phyloP scores from a whole-genome alignment of 1,140 invertebrate genomes.

The Papilio aristodemus region DNA sequence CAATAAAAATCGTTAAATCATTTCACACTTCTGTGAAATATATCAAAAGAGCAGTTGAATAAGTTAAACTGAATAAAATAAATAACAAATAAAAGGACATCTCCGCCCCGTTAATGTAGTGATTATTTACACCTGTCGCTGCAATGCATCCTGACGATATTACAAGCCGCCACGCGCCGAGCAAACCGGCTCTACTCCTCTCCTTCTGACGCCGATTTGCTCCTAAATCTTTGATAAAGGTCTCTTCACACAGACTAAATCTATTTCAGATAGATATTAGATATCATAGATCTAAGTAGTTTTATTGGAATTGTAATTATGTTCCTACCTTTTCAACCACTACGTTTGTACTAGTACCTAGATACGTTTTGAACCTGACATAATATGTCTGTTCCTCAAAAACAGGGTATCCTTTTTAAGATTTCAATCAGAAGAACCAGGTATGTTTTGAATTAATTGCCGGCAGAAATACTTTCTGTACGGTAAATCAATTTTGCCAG shows the following conservation, averaged over 20 bases:
- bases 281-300: neutral
- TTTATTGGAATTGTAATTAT: too few species aligned
- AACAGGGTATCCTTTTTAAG: too few species aligned
- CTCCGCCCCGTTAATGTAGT: conserved; percentile 27
- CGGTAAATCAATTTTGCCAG: too few species aligned
- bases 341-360: too few species aligned
- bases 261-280: neutral
- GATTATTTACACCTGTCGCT: conserved; percentile 34
- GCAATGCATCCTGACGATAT: conserved; percentile 34
- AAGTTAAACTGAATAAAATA: conserved; percentile 30
- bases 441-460: too few species aligned
- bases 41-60: conserved; percentile 22
- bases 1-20: neutral
- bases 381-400: too few species aligned
- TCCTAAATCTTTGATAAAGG: conserved; percentile 24
- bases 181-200: conserved; percentile 12
- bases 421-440: too few species aligned
- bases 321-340: too few species aligned
- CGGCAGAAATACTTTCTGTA: too few species aligned
- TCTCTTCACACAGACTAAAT: neutral
- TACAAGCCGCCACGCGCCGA: conserved; percentile 23
- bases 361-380: too few species aligned
- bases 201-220: conserved; percentile 25
- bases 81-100: conserved; percentile 27
- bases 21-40: neutral